Percentiles rank a stretch among this genome's conserved stretches.
Conservation (phyloP, 30 jellyfish, hydroid and myxozoan species). For the Nemopilema nomurai region DNA sequence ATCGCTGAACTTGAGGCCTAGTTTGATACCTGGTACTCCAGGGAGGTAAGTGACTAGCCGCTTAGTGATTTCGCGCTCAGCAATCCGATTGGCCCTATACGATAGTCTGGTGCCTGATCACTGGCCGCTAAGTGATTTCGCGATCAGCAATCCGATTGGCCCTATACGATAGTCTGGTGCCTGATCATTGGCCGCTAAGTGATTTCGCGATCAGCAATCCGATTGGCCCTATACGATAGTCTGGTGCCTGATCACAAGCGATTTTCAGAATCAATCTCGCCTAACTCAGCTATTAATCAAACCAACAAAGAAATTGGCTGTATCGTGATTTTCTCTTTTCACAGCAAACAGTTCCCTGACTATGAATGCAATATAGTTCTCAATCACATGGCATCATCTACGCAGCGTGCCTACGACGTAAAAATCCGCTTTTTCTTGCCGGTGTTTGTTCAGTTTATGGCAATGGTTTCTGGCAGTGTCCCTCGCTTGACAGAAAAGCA, state of each 20-base stretch:
- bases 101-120: too few species aligned
- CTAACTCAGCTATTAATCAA: neutral
- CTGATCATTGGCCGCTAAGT: too few species aligned
- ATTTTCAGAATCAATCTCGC: too few species aligned
- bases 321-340: neutral
- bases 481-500: conserved; percentile 39
- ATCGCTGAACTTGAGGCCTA: conserved; percentile 49
- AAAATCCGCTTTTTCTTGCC: conserved; percentile 70
- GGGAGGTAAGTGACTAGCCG: neutral
- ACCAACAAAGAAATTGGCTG: neutral
- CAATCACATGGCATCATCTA: conserved; percentile 31
- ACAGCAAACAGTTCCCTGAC: conserved; percentile 46
- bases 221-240: too few species aligned
- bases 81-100: too few species aligned
- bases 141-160: too few species aligned
- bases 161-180: too few species aligned
- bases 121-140: too few species aligned
- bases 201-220: too few species aligned
- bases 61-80: too few species aligned
- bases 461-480: conserved; percentile 11
- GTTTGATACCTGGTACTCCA: neutral
- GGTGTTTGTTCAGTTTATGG: conserved; percentile 12
- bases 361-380: conserved; percentile 18
- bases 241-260: too few species aligned
- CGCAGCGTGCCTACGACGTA: conserved; percentile 42